These are phyloP conservation scores for Araneus ventricosus DNA, from an alignment of 1,140 invertebrate genomes.

Conservation along the genomic window DNA sequence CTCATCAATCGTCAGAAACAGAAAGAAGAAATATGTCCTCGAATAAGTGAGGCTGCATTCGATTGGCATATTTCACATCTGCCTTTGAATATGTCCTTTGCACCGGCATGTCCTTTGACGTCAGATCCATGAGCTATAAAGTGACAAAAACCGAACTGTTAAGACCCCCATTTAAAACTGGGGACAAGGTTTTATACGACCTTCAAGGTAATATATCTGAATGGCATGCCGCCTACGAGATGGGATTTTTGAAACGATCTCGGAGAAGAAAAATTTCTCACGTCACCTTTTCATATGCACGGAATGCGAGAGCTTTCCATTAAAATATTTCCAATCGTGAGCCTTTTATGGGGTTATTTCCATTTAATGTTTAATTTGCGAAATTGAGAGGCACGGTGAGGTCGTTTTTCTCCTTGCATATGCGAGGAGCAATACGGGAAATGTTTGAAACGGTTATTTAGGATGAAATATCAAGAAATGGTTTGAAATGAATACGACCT, in stretches of 20 bases:
- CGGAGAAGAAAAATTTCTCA: background rate
- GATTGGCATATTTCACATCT: background rate
- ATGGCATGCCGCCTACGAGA: background rate
- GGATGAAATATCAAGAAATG: background rate
- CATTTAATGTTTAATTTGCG: background rate
- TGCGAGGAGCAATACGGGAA: background rate
- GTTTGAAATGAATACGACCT: background rate
- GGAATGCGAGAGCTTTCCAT: background rate
- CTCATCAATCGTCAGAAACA: too few species aligned
- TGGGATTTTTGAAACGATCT: background rate
- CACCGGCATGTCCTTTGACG: background rate
- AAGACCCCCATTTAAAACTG: background rate
- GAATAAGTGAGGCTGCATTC: background rate
- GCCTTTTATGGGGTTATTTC: background rate
- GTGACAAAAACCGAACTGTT: conserved; percentile 20
- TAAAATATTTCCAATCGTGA: background rate
- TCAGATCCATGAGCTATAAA: background rate
- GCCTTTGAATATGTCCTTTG: background rate
- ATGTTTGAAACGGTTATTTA: background rate
- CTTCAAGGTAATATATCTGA: conserved; percentile 17
- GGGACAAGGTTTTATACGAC: background rate
- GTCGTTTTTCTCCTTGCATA: background rate
- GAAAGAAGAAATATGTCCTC: background rate
- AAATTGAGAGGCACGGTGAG: background rate
- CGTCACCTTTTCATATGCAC: background rate